Percentiles rank a stretch among this genome's conserved stretches.
Evolutionary conservation across 1,140 invertebrate species (phyloP).

Genomic region (Gyrodactylus salaris): DNA sequence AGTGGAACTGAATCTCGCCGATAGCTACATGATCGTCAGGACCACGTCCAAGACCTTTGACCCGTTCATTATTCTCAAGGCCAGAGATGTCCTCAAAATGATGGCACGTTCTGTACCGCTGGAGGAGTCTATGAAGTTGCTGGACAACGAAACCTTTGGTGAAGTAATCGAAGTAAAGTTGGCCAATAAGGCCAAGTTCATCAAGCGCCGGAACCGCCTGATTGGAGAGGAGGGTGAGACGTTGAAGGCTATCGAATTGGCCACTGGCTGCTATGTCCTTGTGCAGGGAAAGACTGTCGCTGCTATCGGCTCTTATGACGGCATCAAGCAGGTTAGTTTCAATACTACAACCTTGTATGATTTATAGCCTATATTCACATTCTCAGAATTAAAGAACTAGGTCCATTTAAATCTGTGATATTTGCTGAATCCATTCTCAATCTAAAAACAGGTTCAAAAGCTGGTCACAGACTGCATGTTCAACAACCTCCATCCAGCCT

Average conservation of each 20-base stretch:
- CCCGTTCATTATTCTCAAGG: slow-evolving; percentile 82
- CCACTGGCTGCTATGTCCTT: slow-evolving; percentile 85
- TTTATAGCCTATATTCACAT: too few relatives aligned
- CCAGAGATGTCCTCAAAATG: slow-evolving; percentile 71
- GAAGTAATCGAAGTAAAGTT: slow-evolving; percentile 73
- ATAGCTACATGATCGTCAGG: slow-evolving; percentile 68
- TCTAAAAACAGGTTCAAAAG: slow-evolving; percentile 36
- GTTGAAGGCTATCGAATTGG: slow-evolving; percentile 62
- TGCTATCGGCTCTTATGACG: slow-evolving; percentile 66
- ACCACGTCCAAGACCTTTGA: slow-evolving; percentile 95
- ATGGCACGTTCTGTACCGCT: slow-evolving; percentile 74
- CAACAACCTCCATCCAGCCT: slow-evolving; percentile 94
- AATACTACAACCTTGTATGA: too few relatives aligned
- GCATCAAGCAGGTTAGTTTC: slow-evolving; percentile 63
- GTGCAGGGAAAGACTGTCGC: slow-evolving; percentile 94
- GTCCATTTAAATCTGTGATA: too few relatives aligned
- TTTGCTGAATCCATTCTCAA: too few relatives aligned
- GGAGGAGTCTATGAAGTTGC: slow-evolving; percentile 32
- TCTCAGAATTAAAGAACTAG: too few relatives aligned
- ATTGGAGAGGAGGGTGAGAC: slow-evolving; percentile 87
- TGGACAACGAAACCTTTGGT: slow-evolving; percentile 52
- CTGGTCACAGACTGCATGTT: slow-evolving; percentile 76
- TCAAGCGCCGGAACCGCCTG: slow-evolving; percentile 62
- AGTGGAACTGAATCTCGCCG: slow-evolving; percentile 62
- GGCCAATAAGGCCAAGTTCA: slow-evolving; percentile 64